Conservation (phyloP, 1,140 invertebrate genomes). For the Drosophila nebulosa region DNA sequence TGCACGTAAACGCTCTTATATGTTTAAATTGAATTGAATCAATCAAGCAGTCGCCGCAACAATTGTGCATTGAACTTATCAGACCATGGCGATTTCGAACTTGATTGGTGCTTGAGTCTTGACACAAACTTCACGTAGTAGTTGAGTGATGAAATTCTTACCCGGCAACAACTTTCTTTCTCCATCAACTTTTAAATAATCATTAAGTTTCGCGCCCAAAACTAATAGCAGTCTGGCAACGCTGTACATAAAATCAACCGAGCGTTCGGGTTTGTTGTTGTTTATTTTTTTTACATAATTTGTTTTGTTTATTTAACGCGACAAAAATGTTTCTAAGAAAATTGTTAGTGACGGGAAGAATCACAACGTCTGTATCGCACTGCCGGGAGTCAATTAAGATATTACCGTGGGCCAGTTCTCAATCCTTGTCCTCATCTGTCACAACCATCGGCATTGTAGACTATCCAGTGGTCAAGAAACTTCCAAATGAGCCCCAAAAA, state of each 20-base stretch:
- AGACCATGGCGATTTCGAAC: constrained; percentile 38
- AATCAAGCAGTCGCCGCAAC: constrained; percentile 44
- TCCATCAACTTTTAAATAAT: constrained; percentile 1
- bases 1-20: neutral
- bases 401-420: neutral
- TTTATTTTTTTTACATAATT: constrained; percentile 44
- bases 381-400: neutral
- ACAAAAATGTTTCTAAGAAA: constrained; percentile 33
- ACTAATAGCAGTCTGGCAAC: constrained; percentile 24
- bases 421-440: constrained; percentile 16
- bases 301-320: constrained; percentile 14
- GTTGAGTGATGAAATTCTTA: constrained; percentile 26
- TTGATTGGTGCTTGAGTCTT: constrained; percentile 52
- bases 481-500: constrained; percentile 78
- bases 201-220: neutral
- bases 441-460: constrained; percentile 72
- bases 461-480: constrained; percentile 82
- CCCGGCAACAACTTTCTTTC: constrained; percentile 44
- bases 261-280: constrained; percentile 17
- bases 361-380: neutral
- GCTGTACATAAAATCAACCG: constrained; percentile 34
- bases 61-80: constrained; percentile 55
- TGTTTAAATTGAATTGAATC: constrained; percentile 52
- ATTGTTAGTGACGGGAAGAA: constrained; percentile 11
- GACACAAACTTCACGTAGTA: constrained; percentile 44